phyloP scores from a whole-genome alignment of 2,797 vertebrate species.

The Poecilia gillii region DNA sequence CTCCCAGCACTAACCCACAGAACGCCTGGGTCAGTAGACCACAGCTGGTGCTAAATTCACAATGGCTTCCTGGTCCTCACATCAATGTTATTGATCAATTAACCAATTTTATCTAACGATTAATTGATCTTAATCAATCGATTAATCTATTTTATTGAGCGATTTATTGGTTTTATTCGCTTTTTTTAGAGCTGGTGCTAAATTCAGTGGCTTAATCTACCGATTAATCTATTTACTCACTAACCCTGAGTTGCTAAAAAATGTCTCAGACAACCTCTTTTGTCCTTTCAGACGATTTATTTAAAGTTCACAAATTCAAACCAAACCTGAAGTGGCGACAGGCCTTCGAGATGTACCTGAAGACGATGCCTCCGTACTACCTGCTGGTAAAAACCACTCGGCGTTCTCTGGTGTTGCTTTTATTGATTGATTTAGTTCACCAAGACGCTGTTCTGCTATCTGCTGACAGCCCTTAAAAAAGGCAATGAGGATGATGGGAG shows the following conservation, averaged over 20 bases:
- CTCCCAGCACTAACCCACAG: neutral
- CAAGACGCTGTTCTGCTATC: constrained; percentile 12
- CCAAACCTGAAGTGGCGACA: constrained; percentile 98
- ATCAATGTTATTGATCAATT: neutral
- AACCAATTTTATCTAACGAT: no score
- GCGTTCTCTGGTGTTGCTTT: neutral
- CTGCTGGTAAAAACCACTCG: constrained; percentile 85
- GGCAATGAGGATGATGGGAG: constrained; percentile 99
- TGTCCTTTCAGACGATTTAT: constrained; percentile 91
- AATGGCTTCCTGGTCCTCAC: constrained; percentile 22
- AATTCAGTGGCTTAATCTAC: no score
- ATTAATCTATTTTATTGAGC: no score
- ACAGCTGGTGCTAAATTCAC: constrained; percentile 27
- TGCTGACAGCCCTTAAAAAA: constrained; percentile 94
- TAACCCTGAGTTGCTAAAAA: constrained; percentile 13
- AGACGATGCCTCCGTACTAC: constrained; percentile 98
- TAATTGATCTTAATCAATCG: no score
- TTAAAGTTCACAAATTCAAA: constrained; percentile 99
- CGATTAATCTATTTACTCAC: neutral
- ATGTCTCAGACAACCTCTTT: constrained; percentile 3
- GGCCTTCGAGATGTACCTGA: constrained; percentile 97
- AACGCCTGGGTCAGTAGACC: constrained; percentile 31
- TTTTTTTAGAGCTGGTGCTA: no score
- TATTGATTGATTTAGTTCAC: neutral
- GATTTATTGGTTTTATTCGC: no score